Evolutionary conservation across 2,888 invertebrate species (phyloP), one percentile per base, ranked within the genome.

Genomic region (Actias luna): DNA sequence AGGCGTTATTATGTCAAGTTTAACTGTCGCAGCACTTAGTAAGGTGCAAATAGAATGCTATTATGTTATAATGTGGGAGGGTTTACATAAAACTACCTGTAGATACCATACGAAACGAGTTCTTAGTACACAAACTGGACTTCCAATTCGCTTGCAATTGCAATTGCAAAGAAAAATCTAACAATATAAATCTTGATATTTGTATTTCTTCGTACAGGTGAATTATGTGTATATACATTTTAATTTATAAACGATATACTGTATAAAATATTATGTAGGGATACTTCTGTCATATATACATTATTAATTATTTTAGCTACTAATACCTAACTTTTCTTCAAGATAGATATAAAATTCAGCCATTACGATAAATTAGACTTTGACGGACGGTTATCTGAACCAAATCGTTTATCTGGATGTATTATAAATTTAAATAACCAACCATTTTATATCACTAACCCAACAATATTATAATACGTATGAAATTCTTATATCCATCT

Each of bases 1-100:
- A 74, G 71, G 22, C 69, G 69, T 70, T 68, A 68, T 67, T 66
- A 68, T 65, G 65, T 69, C 71, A 69, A 65, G 69, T 72, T 68
- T 65, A 65, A 68, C 62, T 55, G 42, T 58, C 55, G 31, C 27
- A 39, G 36, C 60, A 63, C 65, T 61, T 63, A 63, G 39, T 39
- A 58, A 52, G 29, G 52, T 36, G 36, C 29, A 36, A 63, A 52
- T 58, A 50, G 46, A 50, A 50, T 50, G 25, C 25, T 22, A 12
- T 25, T 25, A 50, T 50, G 12, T 25, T 39, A 39, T 22, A 46
- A 46, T 46, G 22, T 8, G 12, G 10, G 22, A 46, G 22, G 1
- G 22, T 25, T 10, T 22, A 22, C 22, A 16, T 22, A 22, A 46
- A 46, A 46, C 10, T 12, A 50, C 25, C 12, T 25, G n/a, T n/a